These are phyloP conservation scores for Ceratina japonica DNA, from an alignment of 1,140 invertebrate species.

Conservation along the genomic window DNA sequence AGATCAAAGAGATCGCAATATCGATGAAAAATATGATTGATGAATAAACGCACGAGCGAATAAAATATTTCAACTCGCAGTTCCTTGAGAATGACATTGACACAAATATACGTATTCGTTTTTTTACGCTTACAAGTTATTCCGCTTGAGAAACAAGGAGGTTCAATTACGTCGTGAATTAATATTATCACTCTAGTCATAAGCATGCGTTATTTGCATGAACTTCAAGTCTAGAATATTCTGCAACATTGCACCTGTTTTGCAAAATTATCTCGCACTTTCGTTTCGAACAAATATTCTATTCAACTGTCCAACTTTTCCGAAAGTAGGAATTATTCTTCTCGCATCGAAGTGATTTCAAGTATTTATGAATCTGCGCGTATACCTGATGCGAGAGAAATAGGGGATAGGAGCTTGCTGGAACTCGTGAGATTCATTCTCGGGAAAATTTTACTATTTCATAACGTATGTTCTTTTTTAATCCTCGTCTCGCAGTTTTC, in stretches of 20 bases:
- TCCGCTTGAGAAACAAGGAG: background rate
- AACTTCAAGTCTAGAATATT: constrained; percentile 6
- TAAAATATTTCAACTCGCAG: background rate
- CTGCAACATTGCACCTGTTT: background rate
- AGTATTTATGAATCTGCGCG: background rate
- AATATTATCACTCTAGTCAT: constrained; percentile 70
- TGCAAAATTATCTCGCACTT: background rate
- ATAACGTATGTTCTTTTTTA: constrained; percentile 8
- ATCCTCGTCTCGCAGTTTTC: background rate
- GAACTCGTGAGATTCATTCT: constrained; percentile 2
- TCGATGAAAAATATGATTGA: background rate
- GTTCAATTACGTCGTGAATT: constrained; percentile 32
- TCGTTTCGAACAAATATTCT: background rate
- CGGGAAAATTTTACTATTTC: constrained; percentile 2
- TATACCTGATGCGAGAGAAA: background rate
- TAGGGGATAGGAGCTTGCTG: background rate
- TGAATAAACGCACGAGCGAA: background rate
- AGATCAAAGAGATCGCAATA: background rate
- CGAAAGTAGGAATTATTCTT: background rate
- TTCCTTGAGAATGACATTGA: constrained; percentile 1
- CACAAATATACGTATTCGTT: background rate
- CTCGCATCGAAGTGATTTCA: background rate
- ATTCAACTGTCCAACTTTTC: background rate
- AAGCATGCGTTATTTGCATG: constrained; percentile 43
- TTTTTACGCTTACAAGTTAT: background rate